These are phyloP conservation scores for Cyprinodon variegatus DNA, from an alignment of 2,113 vertebrate genomes.

Conservation along the genomic window DNA sequence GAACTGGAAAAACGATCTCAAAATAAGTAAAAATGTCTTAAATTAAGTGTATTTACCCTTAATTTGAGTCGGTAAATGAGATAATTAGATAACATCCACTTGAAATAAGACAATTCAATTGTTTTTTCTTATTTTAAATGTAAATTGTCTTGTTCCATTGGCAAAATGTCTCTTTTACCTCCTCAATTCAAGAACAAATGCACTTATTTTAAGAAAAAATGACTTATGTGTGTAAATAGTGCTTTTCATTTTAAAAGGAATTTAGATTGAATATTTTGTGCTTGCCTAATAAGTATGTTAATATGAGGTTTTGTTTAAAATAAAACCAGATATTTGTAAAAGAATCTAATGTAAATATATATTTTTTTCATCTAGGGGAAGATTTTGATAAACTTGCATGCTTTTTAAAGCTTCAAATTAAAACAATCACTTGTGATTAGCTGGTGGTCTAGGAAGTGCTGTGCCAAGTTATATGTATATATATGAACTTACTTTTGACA, in stretches of 20 bases:
- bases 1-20: no score
- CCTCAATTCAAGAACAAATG: no score
- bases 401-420: conserved; percentile 5
- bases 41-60: no score
- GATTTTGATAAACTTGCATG: conserved; percentile 1
- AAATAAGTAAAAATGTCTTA: background rate
- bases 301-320: conserved; percentile 41
- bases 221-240: conserved; percentile 59
- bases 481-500: background rate
- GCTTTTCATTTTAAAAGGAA: conserved; percentile 38
- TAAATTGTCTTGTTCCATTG: no score
- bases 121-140: no score
- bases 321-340: conserved; percentile 26
- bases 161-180: no score
- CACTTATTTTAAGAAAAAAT: background rate
- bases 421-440: conserved; percentile 6
- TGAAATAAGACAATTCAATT: no score
- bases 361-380: conserved; percentile 21
- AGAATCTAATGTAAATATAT: conserved; percentile 19
- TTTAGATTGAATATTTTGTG: conserved; percentile 37
- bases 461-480: conserved; percentile 7
- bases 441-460: background rate
- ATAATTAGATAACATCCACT: no score
- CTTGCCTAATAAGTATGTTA: conserved; percentile 13
- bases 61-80: no score